These are phyloP conservation scores for Gymnopithys bicolor DNA, from an alignment of 2,797 vertebrate genomes.

Conservation along the genomic window DNA sequence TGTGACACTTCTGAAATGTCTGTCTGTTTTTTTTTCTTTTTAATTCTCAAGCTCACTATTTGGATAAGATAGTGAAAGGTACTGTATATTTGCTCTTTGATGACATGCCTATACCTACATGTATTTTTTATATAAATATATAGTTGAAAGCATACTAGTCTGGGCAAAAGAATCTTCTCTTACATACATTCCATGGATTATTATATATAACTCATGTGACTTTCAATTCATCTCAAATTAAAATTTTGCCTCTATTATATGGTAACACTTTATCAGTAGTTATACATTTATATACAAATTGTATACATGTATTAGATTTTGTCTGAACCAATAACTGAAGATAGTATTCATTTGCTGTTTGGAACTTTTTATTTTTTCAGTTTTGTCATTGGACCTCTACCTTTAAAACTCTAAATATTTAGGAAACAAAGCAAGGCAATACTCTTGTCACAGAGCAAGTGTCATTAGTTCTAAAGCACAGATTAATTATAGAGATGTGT, in stretches of 20 bases:
- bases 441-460: background rate
- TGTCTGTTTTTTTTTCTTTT: conserved; percentile 80
- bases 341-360: conserved; percentile 79
- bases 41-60: conserved; percentile 90
- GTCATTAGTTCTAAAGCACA: conserved; percentile 29
- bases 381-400: conserved; percentile 41
- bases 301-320: conserved; percentile 65
- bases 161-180: conserved; percentile 57
- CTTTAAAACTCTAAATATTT: conserved; percentile 15
- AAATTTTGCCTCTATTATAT: conserved; percentile 62
- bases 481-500: conserved; percentile 16
- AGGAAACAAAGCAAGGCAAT: conserved; percentile 5
- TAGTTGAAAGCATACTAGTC: conserved; percentile 45
- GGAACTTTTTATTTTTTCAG: conserved; percentile 12
- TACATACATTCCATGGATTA: conserved; percentile 70
- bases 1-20: conserved; percentile 90
- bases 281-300: conserved; percentile 49
- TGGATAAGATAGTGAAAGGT: conserved; percentile 99
- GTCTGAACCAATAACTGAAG: conserved; percentile 76
- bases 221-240: conserved; percentile 58
- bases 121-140: conserved; percentile 48
- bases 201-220: conserved; percentile 52
- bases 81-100: conserved; percentile 85
- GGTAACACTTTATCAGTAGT: conserved; percentile 58
- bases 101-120: conserved; percentile 69